Base-by-base conservation (phyloP, 2,888 invertebrate genomes). In the Chloroclysta siterata region DNA sequence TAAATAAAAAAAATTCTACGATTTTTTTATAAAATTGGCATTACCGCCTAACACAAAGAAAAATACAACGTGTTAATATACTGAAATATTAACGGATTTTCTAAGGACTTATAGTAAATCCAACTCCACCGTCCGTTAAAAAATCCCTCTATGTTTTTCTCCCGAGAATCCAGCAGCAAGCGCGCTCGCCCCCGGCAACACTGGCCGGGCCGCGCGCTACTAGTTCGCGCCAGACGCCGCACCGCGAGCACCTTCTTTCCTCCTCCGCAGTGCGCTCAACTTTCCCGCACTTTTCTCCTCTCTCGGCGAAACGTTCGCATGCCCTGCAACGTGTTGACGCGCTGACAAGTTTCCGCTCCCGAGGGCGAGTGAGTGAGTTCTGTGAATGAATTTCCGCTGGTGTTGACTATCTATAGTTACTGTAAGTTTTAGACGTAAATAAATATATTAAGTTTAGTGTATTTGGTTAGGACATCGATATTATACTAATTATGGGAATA, bases 151-250 rank as follows among this genome's bases (percentile, higher is more conserved):
- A 22, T 22, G 1, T 22, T 2, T 22, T 39, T 39, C 28, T 58
- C 52, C 65, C 51, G 5, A 55, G 14, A 47, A 39, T 0, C 1
- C 13, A 36, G 65, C 36, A 65, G 63, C 61, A 63, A 58, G 66
- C 64, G 56, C 65, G 71, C 69, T 22, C 39, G 15, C 6, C 13
- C 70, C 47, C 60, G 79, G 77, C 70, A 65, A 71, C 70, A 76
- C 74, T 69, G 77, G 76, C 83, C 81, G 79, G 82, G 80, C 78
- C 73, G 63, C 78, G 63, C 73, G 63, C 78, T 63, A 65, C 74
- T 74, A 87, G 87, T 87, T 78, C 82, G 82, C 79, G 82, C 74
- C 78, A 78, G 78, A 76, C 79, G 80, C 73, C 82, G 78, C 73
- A 75, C 74, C 77, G 83, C 76, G 73, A 76, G 77, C 82, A 77